Percentiles rank a stretch among this genome's conserved stretches.
These are phyloP conservation scores for Drosophila nikananu DNA, from an alignment of 1,140 invertebrate genomes.

Conservation along the genomic window DNA sequence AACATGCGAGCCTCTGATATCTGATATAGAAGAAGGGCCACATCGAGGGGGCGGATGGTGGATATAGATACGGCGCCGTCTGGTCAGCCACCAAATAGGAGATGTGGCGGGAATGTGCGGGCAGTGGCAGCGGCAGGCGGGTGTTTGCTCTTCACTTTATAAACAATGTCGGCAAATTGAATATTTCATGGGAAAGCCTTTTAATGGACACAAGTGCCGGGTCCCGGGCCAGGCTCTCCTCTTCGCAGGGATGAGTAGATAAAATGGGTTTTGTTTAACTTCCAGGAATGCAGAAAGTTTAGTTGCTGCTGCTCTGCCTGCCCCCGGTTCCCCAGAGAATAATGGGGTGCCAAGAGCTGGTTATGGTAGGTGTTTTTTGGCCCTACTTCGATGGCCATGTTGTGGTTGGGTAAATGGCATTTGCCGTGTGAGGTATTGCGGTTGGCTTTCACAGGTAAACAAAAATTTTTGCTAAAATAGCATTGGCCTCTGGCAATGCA, in stretches of 20 bases:
- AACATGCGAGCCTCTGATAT: constrained; percentile 58
- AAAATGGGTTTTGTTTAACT: constrained; percentile 39
- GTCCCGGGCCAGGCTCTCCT: constrained; percentile 2
- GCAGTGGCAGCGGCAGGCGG: neutral
- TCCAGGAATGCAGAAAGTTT: constrained; percentile 37
- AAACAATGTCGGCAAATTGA: constrained; percentile 54
- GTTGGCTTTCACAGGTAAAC: neutral
- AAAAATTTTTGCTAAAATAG: constrained; percentile 10
- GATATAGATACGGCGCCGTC: constrained; percentile 45
- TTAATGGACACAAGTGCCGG: constrained; percentile 41
- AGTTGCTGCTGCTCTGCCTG: neutral
- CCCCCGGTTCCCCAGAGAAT: neutral
- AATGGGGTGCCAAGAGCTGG: constrained; percentile 8
- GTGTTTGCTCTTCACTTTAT: constrained; percentile 48
- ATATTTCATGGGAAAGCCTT: constrained; percentile 57
- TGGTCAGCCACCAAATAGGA: constrained; percentile 33
- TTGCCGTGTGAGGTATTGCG: constrained; percentile 7
- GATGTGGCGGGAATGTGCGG: constrained; percentile 5
- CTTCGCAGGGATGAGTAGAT: constrained; percentile 28
- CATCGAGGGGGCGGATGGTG: constrained; percentile 4
- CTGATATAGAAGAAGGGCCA: constrained; percentile 26
- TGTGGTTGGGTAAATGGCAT: constrained; percentile 11
- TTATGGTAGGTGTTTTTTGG: constrained; percentile 1
- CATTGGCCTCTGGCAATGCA: neutral
- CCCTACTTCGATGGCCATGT: neutral